phyloP scores from a whole-genome alignment of 1,140 invertebrate species.

The Meteorus sp. region DNA sequence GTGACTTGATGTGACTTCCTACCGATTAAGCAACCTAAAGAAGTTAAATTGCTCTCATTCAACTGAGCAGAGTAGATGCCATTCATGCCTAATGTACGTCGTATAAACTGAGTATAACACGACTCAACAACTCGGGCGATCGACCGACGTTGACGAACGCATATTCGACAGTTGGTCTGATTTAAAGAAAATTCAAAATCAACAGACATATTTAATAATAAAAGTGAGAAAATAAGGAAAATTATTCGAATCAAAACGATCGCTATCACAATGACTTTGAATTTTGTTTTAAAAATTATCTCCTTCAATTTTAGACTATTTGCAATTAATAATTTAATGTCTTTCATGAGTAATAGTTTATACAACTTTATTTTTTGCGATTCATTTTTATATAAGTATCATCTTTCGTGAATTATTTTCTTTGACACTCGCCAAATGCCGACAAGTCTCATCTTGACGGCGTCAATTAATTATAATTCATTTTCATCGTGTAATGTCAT shows the following conservation, averaged over 20 bases:
- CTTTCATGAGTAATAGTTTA: not conserved
- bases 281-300: no score
- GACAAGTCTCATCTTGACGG: not conserved
- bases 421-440: not conserved
- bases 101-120: slow-evolving; percentile 60
- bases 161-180: not conserved
- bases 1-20: slow-evolving; percentile 54
- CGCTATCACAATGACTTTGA: no score
- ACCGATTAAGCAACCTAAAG: slow-evolving; percentile 61
- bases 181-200: no score
- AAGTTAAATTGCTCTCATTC: slow-evolving; percentile 62
- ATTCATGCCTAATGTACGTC: slow-evolving; percentile 62
- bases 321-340: no score
- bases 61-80: slow-evolving; percentile 58
- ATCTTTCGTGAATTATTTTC: not conserved
- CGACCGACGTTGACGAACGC: not conserved
- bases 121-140: slow-evolving; percentile 51
- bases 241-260: no score
- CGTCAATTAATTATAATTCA: slow-evolving; percentile 18
- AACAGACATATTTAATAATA: no score
- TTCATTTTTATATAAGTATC: not conserved
- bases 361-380: not conserved
- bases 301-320: not conserved
- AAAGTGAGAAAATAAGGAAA: no score
- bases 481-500: slow-evolving; percentile 7